Percentiles rank a stretch among this genome's conserved stretches.
These are phyloP conservation scores for Aphelenchoides avenae DNA, from an alignment of 1,140 invertebrate species.

Conservation along the genomic window DNA sequence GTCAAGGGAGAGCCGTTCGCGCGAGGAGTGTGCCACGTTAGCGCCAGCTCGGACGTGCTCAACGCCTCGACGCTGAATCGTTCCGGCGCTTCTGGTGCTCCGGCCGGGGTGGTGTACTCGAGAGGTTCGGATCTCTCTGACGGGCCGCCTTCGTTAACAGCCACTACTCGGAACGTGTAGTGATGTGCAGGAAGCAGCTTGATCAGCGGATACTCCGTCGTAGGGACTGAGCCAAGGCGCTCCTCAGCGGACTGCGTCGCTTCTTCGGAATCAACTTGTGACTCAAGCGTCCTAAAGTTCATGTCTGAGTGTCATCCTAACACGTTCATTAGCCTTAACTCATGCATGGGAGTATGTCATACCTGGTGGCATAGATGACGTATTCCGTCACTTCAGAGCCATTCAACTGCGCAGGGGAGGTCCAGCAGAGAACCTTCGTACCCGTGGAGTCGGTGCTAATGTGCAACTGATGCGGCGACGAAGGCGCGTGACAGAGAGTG, in stretches of 20 bases:
- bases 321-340: background rate
- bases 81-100: constrained; percentile 30
- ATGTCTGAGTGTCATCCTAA: too few species aligned
- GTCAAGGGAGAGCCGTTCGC: constrained; percentile 12
- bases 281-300: too few species aligned
- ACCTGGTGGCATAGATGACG: constrained; percentile 26
- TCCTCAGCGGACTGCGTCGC: constrained; percentile 7
- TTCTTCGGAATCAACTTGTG: too few species aligned
- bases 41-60: constrained; percentile 19
- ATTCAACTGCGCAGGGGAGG: constrained; percentile 41
- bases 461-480: constrained; percentile 35
- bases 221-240: constrained; percentile 11
- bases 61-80: constrained; percentile 36
- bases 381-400: constrained; percentile 42
- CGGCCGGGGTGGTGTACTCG: constrained; percentile 43
- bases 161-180: constrained; percentile 42
- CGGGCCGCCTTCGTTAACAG: constrained; percentile 47
- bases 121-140: constrained; percentile 37
- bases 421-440: constrained; percentile 33
- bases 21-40: constrained; percentile 32
- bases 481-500: constrained; percentile 32
- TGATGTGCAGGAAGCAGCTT: constrained; percentile 36
- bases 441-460: constrained; percentile 7
- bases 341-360: background rate
- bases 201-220: constrained; percentile 12